Conservation (phyloP, 2,797 vertebrate species). For the Rousettus madagascariensis region DNA sequence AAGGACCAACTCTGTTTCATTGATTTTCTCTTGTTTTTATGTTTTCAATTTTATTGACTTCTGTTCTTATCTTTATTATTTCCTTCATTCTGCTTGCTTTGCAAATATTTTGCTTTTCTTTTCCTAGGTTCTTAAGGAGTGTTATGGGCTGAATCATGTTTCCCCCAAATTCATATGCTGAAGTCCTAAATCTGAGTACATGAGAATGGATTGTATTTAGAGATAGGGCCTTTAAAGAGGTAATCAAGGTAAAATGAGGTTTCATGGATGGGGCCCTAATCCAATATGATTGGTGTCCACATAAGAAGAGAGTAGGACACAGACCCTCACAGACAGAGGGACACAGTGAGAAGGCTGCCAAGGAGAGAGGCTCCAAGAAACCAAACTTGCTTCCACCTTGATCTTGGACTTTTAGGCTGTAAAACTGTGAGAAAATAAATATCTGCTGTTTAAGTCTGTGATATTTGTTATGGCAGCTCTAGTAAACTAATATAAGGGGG, state of each 20-base stretch:
- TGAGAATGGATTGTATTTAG: neutral
- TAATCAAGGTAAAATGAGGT: neutral
- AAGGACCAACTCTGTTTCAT: neutral
- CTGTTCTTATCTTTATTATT: neutral
- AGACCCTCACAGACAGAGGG: neutral
- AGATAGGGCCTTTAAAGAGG: neutral
- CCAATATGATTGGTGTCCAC: neutral
- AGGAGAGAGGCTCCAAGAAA: neutral
- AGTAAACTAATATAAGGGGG: neutral
- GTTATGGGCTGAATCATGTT: neutral
- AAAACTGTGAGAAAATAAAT: no score
- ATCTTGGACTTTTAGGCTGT: neutral
- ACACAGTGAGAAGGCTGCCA: neutral
- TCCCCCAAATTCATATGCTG: neutral
- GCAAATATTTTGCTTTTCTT: neutral
- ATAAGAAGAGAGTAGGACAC: neutral
- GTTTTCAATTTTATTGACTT: neutral
- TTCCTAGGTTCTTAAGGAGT: neutral
- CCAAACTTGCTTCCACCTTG: neutral
- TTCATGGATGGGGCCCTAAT: neutral
- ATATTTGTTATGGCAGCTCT: no score
- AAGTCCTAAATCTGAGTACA: neutral
- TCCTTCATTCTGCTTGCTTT: neutral
- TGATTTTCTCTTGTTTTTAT: neutral
- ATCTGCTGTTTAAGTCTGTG: neutral